Evolutionary conservation across 1,140 invertebrate species (phyloP), one percentile per base, ranked within the genome.

Genomic region (Drosophila tsacasi): DNA sequence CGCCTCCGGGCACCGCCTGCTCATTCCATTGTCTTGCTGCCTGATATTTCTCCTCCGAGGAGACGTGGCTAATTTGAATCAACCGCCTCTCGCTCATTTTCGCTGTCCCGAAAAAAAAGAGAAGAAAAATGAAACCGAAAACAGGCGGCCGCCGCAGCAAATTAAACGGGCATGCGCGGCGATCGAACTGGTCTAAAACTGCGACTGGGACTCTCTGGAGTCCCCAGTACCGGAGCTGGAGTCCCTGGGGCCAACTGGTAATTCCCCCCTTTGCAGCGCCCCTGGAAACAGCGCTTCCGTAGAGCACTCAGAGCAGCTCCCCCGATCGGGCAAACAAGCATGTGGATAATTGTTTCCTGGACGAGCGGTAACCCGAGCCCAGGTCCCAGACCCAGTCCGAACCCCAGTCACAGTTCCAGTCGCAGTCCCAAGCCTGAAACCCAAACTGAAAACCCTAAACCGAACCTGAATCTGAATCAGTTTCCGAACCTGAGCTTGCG

Each of bases 11-110:
- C 75, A 67, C 66, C 84, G 84, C 84, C 84, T 89, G 84, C 85
- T 89, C 78, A 84, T 89, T 90, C 81, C 85, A 89, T 89, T 89
- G 84, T 89, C 69, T 89, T 90, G 77, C 62, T 90, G 84, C 81
- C 82, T 84, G 77, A 80, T 87, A 84, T 75, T 77, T 77, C 79
- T 87, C 66, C 66, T 78, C 42, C 59, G 52, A 77, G 85, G 83
- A 89, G 84, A 89, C 84, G 84, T 89, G 84, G 84, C 84, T 89
- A 89, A 89, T 89, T 89, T 89, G 84, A 89, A 89, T 89, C 84
- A 89, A 90, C 84, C 78, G 85, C 84, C 81, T 84, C 85, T 90
- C 84, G 85, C 84, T 85, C 84, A 89, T 89, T 90, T 89, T 78
- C 84, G 81, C 85, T 89, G 84, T 89, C 84, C 85, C 85, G 75